Evolutionary conservation across 1,140 invertebrate species (phyloP).

Genomic region (Nomia melanderi): DNA sequence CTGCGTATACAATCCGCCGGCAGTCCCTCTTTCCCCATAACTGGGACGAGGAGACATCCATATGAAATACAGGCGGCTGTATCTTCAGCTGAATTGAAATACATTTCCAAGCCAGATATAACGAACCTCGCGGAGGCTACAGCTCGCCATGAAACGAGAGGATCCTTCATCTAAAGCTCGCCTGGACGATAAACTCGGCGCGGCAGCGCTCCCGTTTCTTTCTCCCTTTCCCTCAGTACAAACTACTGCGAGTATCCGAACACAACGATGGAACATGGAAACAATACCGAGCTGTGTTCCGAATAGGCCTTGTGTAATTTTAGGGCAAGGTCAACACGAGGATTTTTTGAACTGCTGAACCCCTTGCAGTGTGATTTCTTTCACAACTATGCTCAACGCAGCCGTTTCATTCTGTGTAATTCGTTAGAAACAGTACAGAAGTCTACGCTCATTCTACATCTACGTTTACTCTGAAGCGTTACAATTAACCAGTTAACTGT

Average conservation of each 20-base stretch:
- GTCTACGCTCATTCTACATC: too few relatives aligned
- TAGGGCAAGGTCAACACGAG: background rate
- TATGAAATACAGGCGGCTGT: conserved; percentile 60
- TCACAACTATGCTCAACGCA: too few relatives aligned
- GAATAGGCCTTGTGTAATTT: conserved; percentile 41
- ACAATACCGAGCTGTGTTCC: conserved; percentile 7
- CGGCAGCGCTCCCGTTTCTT: too few relatives aligned
- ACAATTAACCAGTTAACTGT: too few relatives aligned
- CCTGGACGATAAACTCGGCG: conserved; percentile 45
- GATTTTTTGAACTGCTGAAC: too few relatives aligned
- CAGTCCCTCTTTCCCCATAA: background rate
- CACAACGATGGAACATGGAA: conserved; percentile 17
- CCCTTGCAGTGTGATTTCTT: too few relatives aligned
- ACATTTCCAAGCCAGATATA: conserved; percentile 54
- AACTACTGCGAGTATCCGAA: background rate
- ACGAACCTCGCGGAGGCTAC: conserved; percentile 42
- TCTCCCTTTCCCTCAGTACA: background rate
- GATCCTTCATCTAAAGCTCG: conserved; percentile 35
- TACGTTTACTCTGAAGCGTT: too few relatives aligned
- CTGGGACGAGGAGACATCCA: conserved; percentile 45
- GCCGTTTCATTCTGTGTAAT: too few relatives aligned
- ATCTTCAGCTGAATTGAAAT: conserved; percentile 66
- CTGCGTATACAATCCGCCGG: conserved; percentile 24
- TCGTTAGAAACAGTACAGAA: too few relatives aligned
- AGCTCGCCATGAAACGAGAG: background rate